These are phyloP conservation scores for Watsonalla binaria DNA, from an alignment of 2,888 invertebrate species.

Conservation along the genomic window DNA sequence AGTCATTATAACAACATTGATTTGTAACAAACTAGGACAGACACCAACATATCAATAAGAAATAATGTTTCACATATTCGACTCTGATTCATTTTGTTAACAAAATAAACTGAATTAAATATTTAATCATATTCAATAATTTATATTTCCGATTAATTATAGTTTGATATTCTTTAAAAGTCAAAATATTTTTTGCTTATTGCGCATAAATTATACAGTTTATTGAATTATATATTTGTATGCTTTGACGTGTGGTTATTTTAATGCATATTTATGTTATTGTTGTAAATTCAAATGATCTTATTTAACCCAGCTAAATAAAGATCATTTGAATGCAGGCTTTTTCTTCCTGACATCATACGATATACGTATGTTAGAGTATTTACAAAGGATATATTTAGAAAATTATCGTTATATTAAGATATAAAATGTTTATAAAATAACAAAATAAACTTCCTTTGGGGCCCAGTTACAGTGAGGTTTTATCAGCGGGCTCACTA, in stretches of 20 bases:
- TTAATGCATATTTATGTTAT: constrained; percentile 1
- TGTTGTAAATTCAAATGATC: constrained; percentile 48
- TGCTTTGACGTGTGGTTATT: background rate
- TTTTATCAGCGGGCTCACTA: constrained; percentile 39
- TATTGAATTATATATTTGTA: too few species aligned
- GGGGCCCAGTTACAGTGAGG: constrained; percentile 50
- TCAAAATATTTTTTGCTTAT: too few species aligned
- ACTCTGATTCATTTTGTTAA: too few species aligned
- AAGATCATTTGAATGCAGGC: constrained; percentile 51
- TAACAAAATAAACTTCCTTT: constrained; percentile 45
- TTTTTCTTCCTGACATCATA: constrained; percentile 21
- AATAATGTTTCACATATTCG: too few species aligned
- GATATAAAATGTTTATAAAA: constrained; percentile 44
- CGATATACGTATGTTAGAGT: constrained; percentile 36
- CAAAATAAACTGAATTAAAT: too few species aligned
- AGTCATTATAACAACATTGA: too few species aligned
- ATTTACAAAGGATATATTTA: constrained; percentile 51
- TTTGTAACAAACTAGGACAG: too few species aligned
- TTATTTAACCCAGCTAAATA: constrained; percentile 69
- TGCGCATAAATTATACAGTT: too few species aligned
- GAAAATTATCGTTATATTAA: constrained; percentile 51
- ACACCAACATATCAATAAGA: too few species aligned
- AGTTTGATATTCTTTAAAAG: too few species aligned
- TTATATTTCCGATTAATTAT: too few species aligned
- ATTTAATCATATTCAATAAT: too few species aligned